Evolutionary conservation across 2,797 vertebrate species (phyloP).

Genomic region (Ptychadena robeensis): DNA sequence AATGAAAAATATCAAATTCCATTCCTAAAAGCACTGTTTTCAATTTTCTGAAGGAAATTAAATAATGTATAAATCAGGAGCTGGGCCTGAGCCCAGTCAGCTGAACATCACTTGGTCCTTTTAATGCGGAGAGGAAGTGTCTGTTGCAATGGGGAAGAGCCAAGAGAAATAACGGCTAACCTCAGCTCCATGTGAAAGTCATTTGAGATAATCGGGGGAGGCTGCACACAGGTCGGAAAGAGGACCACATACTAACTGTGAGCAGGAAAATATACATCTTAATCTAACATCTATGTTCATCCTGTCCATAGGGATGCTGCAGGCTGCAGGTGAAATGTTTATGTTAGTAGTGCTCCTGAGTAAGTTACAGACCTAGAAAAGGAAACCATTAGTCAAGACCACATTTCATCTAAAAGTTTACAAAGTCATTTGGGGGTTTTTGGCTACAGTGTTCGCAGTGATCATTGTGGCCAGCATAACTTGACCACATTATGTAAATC

Average conservation of each 20-base stretch:
- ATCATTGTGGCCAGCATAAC: background rate
- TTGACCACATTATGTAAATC: background rate
- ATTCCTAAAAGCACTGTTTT: conserved; percentile 79
- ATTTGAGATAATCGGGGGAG: conserved; percentile 82
- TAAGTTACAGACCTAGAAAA: background rate
- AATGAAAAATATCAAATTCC: conserved; percentile 80
- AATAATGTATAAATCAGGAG: conserved; percentile 90
- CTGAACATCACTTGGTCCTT: conserved; percentile 87
- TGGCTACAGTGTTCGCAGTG: too few species aligned
- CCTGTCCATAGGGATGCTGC: background rate
- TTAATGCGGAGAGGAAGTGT: conserved; percentile 85
- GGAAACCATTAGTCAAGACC: background rate
- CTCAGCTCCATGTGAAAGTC: conserved; percentile 88
- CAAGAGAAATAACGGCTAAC: conserved; percentile 90
- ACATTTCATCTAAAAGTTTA: background rate
- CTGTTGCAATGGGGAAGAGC: conserved; percentile 80
- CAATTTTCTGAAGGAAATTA: conserved; percentile 90
- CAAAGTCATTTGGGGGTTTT: background rate
- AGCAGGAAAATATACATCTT: conserved; percentile 53
- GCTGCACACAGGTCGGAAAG: conserved; percentile 74
- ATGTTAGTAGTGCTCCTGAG: background rate
- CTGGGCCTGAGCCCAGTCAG: conserved; percentile 77
- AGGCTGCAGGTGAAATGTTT: background rate
- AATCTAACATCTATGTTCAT: background rate
- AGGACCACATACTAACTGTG: conserved; percentile 75